phyloP scores from a whole-genome alignment of 2,113 vertebrate genomes.

The Nothocercus nigrocapillus region DNA sequence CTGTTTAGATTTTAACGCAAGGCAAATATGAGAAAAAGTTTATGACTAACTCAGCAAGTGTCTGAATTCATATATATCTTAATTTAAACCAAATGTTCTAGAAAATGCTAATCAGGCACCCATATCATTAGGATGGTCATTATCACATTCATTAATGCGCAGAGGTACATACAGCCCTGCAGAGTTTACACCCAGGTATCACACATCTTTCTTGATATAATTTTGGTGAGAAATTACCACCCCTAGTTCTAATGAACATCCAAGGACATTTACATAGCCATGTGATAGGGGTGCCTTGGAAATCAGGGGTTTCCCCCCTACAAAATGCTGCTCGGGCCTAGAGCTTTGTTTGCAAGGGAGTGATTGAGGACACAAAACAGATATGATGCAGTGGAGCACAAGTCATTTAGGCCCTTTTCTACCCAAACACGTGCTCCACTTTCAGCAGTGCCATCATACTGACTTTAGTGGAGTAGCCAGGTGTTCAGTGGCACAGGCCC shows the following conservation, averaged over 20 bases:
- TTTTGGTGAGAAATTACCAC: not conserved
- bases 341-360: accelerated
- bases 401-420: not conserved
- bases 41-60: not conserved
- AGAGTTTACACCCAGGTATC: not conserved
- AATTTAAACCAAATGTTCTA: not conserved
- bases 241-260: not conserved
- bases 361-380: not conserved
- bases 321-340: accelerated
- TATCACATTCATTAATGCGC: not conserved
- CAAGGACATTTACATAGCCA: not conserved
- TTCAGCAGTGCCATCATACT: not conserved
- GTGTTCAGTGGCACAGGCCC: not conserved
- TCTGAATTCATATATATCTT: not conserved
- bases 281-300: not conserved
- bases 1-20: not conserved
- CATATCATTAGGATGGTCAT: accelerated
- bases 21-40: not conserved
- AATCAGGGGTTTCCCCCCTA: not conserved
- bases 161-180: not conserved
- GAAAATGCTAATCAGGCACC: not conserved
- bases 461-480: not conserved
- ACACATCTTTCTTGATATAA: not conserved
- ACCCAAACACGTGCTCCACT: not conserved
- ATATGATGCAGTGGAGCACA: not conserved